Base-by-base conservation (phyloP, 2,888 invertebrate species). In the Neuroscelio doddi region DNA sequence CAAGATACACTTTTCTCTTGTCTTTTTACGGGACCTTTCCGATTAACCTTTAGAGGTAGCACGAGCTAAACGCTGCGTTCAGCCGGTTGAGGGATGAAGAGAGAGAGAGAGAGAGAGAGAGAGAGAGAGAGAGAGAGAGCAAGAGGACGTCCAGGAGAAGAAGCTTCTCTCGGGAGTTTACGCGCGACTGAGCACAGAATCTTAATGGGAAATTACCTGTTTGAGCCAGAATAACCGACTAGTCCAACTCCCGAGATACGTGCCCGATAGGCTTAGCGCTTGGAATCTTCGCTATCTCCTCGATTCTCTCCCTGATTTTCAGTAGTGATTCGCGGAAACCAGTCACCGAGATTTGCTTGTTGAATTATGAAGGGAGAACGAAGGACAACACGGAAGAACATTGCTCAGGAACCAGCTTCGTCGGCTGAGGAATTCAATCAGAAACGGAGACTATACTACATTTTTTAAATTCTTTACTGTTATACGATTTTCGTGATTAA, bases 201-300 rank as follows among this genome's bases (percentile, higher is more conserved):
- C 78, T 80, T 79, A 79, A 82, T 81, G 79, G 78, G 78, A 81
- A 79, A 81, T 80, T 80, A 80, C 75, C 74, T 69, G 69, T 69
- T 45, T 29, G 34, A 38, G 42, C 26, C 57, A 49, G 42, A 49
- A 57, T 36, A 34, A 65, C 55, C 45, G 58, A 56, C 64, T 65
- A 64, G 69, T 53, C 65, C 67, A 69, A 76, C 75, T 79, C 70
- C 71, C 73, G 72, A 76, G 77, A 78, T 77, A 80, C 77, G 74
- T 73, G 71, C 41, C 38, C 64, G 58, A 64, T 67, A 56, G 56
- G 32, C 12, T 36, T 27, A 16, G 16, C 29, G 50, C 10, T 50
- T 38, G 30, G n/a, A 30, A 30, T 45, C 46, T 27, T 36, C 27
- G 44, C 50, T n/a, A 45, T 55, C 29, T 46, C 45, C 15, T 30